A percentile compares a stretch with the other conserved stretches of the same genome.
These are phyloP conservation scores for Brachypodius melanocephalos DNA, from an alignment of 2,113 vertebrate species.

Conservation along the genomic window DNA sequence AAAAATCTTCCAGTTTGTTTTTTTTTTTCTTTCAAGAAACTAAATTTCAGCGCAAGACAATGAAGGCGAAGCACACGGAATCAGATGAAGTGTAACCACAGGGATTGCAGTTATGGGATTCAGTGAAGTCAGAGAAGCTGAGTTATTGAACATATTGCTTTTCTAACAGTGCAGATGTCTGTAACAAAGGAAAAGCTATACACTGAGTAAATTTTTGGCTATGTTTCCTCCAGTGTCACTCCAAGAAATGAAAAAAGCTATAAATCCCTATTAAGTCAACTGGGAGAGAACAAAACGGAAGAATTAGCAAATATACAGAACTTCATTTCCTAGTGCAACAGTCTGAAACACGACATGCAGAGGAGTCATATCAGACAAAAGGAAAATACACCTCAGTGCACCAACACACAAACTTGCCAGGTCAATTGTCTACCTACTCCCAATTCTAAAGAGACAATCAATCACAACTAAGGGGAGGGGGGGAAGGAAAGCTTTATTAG, in stretches of 20 bases:
- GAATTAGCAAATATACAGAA: not conserved
- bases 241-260: not conserved
- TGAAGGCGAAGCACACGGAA: not conserved
- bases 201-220: not conserved
- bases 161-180: not conserved
- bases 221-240: not conserved
- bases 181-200: not conserved
- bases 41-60: not conserved
- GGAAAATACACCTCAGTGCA: not conserved
- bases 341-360: not conserved
- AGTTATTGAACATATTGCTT: not conserved
- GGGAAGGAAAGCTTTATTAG: not conserved
- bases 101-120: not conserved
- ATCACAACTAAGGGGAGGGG: not conserved
- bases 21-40: not conserved
- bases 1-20: not conserved
- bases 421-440: not conserved
- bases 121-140: not conserved
- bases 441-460: not conserved
- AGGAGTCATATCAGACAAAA: not conserved
- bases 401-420: not conserved
- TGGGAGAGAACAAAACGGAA: not conserved
- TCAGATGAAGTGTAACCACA: not conserved
- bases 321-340: not conserved
- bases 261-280: not conserved